Base-by-base conservation (phyloP, 2,113 vertebrate species). In the Ploceus nigricollis region DNA sequence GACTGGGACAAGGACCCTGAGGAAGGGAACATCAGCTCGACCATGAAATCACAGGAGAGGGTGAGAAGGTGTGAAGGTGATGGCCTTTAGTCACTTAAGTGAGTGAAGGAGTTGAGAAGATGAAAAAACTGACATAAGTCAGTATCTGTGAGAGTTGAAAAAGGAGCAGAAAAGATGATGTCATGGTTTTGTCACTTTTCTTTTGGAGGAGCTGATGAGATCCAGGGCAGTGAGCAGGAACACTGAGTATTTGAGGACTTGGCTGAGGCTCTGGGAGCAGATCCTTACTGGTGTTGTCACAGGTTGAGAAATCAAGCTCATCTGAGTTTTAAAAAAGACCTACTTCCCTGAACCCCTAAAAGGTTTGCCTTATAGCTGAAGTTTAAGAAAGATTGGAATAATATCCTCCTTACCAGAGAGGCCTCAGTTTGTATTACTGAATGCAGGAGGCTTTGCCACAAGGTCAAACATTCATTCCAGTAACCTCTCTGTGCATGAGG, bases 21-120 rank as follows among this genome's bases (percentile, higher is more conserved):
- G n/a, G 44, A 47, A 20, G 19, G 16, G 7, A 31, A 33, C 1
- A 1, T 47, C 6, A 7, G 16, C 64, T 60, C 2, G 0, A 1
- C 12, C 25, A 27, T 13, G 48, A 37, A 64, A 54, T 44, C 65
- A 63, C 15, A 14, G 21, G 28, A 44, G 57, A 54, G 33, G 24
- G 42, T 54, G 65, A 71, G n/a, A 85, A 13, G 18, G 13, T 48
- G 42, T 57, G 75, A 58, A 45, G 47, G 37, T 1, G 4, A 37
- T 18, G 25, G 42, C 44, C 16, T 71, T 17, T 18, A 57, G 44
- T 69, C 37, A 37, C 30, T 60, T 6, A 69, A 37, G 53, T 35
- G 71, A 47, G 48, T 0, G 1, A 81, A 77, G 37, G 66, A 30
- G 33, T 28, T 40, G 44, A 78, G 39, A 79, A 90, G 35, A 56